Evolutionary conservation across 2,888 invertebrate species (phyloP), one percentile per base, ranked within the genome.

Genomic region (Pediacus dermestoides): DNA sequence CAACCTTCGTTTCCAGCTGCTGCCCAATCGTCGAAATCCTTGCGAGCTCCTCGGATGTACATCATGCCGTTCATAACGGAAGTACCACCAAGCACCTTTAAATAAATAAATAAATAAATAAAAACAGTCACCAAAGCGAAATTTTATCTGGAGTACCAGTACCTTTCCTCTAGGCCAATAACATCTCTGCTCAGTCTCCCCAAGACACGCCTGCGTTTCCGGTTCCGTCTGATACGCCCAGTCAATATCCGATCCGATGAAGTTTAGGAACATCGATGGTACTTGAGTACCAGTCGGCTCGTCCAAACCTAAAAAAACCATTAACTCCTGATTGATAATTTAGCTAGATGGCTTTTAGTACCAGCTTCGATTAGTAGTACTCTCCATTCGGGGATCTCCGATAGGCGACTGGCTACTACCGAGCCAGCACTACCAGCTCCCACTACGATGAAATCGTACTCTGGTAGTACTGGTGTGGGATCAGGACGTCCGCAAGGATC

Each of bases 21-120:
- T 0, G 86, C 88, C 94, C 93, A 94, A 43, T 79, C 76, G 63
- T 94, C 89, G 69, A 83, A 94, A 70, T 94, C 94, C 43, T 80
- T 80, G 13, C 84, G 78, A 39, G 90, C 83, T 1, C 94, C 94
- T 14, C 94, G 76, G 50, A 94, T 88, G 68, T 94, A 94, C 81
- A 88, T 92, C 94, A 95, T 95, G 12, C 94, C 94, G 68, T 95
- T 95, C 73, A 94, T 79, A 0, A 90, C 89, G 9, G 92, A 92
- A 1, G 91, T 92, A 1, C 94, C 94, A 3, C 94, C 94, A 6
- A 92, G 70, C 0, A 89, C 88, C 85, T 85, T 63, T 7, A 44
- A 31, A 18, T 16, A 30, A 34, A 10, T 14, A 9, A 4, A 34
- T 28, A 7, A 14, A 35, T 16, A 8, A 16, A 30, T n/a, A n/a